These are phyloP conservation scores for Hippocampus guttulatus DNA, from an alignment of 2,113 vertebrate species.

Conservation along the genomic window DNA sequence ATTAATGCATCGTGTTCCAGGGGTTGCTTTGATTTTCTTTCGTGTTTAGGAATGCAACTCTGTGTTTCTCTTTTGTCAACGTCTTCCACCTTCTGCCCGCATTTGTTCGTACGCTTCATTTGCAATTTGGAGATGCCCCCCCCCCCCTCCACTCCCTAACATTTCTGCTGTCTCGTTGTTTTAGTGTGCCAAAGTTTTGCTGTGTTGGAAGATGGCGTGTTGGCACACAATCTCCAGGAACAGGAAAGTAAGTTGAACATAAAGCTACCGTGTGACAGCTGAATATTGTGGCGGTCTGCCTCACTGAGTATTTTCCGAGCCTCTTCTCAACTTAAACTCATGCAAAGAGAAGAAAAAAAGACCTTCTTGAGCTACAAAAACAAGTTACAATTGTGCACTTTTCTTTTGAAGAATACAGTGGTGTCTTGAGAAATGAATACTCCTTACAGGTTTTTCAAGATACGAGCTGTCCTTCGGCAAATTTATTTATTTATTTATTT, in stretches of 20 bases:
- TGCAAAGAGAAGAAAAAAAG: too few species aligned
- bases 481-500: too few species aligned
- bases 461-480: background rate
- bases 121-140: background rate
- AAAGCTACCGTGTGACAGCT: background rate
- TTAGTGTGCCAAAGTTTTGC: slow-evolving; percentile 71
- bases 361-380: background rate
- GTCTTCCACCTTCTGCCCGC: too few species aligned
- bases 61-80: slow-evolving; percentile 25
- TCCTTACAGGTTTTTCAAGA: background rate
- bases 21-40: slow-evolving; percentile 15
- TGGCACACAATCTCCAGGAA: slow-evolving; percentile 74
- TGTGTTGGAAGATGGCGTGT: slow-evolving; percentile 70
- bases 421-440: background rate
- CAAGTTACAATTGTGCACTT: background rate
- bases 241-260: slow-evolving; percentile 69
- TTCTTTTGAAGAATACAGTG: too few species aligned
- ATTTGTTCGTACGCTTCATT: background rate
- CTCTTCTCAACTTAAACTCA: background rate
- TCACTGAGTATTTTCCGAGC: background rate
- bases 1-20: slow-evolving; percentile 8
- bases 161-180: slow-evolving; percentile 24
- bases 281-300: background rate
- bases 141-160: background rate
- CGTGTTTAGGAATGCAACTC: slow-evolving; percentile 12